Conservation (phyloP, 2,888 invertebrate species). For the Parapristionchus giblindavisi region DNA sequence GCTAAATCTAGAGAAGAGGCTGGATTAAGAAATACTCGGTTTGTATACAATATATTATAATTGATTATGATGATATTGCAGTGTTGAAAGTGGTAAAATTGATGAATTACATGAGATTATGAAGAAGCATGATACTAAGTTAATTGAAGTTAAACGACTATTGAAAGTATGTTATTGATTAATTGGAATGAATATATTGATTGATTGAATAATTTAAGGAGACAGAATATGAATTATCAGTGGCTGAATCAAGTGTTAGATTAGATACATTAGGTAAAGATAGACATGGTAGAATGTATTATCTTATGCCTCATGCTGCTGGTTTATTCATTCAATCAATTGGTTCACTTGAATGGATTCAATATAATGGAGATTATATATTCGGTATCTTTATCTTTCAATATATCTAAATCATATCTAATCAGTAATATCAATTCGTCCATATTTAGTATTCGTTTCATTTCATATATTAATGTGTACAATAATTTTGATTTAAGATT, state of each 20-base stretch:
- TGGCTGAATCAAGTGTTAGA: background rate
- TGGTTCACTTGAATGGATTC: constrained; percentile 23
- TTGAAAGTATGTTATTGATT: background rate
- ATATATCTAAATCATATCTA: background rate
- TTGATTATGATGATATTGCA: background rate
- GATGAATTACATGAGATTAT: constrained; percentile 6
- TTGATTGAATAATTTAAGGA: background rate
- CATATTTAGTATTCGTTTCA: background rate
- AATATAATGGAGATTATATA: no score
- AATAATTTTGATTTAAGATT: background rate
- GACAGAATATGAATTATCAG: background rate
- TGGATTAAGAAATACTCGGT: background rate
- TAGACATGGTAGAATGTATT: constrained; percentile 27
- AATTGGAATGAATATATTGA: background rate
- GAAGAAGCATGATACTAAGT: background rate
- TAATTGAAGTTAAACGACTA: background rate
- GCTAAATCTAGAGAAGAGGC: background rate
- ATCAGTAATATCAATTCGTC: background rate
- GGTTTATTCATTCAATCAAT: constrained; percentile 27
- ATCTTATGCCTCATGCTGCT: constrained; percentile 24
- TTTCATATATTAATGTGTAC: background rate
- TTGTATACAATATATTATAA: background rate
- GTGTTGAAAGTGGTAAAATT: background rate
- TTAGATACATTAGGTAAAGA: constrained; percentile 18
- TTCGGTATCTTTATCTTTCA: no score